phyloP scores from a whole-genome alignment of 37 sponge, comb jelly and placozoan genomes.

The Diacarnus erythraeanus region DNA sequence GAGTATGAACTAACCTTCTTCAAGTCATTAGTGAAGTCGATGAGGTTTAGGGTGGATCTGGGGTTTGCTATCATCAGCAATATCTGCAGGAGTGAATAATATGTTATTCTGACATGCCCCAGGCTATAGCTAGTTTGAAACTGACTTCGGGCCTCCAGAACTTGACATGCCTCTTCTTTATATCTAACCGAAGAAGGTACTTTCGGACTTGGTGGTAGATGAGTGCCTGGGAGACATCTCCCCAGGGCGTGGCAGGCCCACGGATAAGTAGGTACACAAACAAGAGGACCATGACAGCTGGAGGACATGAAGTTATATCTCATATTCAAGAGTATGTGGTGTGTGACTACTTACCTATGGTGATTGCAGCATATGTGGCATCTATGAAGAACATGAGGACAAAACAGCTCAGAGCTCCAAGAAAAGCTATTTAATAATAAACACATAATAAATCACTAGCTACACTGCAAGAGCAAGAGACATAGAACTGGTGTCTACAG shows the following conservation, averaged over 20 bases:
- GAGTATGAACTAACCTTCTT: slow-evolving; percentile 70
- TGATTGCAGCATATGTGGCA: slow-evolving; percentile 69
- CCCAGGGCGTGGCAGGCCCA: slow-evolving; percentile 94
- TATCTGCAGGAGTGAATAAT: slow-evolving; percentile 53
- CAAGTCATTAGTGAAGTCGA: slow-evolving; percentile 94
- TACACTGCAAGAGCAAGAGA: background rate
- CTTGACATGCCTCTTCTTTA: slow-evolving; percentile 95
- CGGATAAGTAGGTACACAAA: slow-evolving; percentile 83
- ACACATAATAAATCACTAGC: background rate
- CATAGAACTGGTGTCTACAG: no score
- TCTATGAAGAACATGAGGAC: slow-evolving; percentile 91
- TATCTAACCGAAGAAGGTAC: slow-evolving; percentile 93
- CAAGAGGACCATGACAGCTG: slow-evolving; percentile 76
- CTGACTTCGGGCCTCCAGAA: slow-evolving; percentile 94
- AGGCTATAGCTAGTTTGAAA: background rate
- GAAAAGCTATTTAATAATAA: slow-evolving; percentile 55
- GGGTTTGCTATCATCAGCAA: slow-evolving; percentile 93
- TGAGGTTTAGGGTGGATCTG: slow-evolving; percentile 71
- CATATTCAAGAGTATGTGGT: background rate
- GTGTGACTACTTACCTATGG: slow-evolving; percentile 74
- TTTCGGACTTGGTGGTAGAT: slow-evolving; percentile 99
- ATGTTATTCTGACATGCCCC: background rate
- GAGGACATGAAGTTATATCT: background rate
- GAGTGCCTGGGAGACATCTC: slow-evolving; percentile 97
- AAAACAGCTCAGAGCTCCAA: slow-evolving; percentile 82